phyloP scores from a whole-genome alignment of 2,888 invertebrate genomes.

The Muschampia plurimacula region DNA sequence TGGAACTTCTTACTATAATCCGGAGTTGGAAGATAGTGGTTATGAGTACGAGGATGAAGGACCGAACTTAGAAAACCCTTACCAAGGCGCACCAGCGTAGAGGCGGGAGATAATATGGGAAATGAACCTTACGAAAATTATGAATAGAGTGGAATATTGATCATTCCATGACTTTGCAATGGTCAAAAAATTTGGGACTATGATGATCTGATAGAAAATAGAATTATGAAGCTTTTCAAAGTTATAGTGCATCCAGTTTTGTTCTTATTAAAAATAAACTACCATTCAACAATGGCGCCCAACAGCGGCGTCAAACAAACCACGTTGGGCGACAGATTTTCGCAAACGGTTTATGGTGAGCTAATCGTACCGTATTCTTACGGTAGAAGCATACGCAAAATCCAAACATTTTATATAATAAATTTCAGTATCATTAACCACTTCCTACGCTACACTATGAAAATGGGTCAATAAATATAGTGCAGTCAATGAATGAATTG shows the following conservation, averaged over 20 bases:
- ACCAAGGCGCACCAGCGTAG: conserved; percentile 1
- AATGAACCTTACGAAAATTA: neutral
- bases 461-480: neutral
- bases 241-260: no score
- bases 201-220: neutral
- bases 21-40: neutral
- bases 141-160: neutral
- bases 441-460: neutral
- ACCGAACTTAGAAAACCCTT: neutral
- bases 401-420: neutral
- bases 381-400: neutral
- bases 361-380: neutral
- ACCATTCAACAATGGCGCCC: no score
- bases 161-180: neutral
- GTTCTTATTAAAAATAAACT: no score
- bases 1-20: neutral
- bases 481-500: neutral
- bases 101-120: neutral
- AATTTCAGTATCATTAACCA: neutral
- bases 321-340: no score
- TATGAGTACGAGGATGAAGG: neutral
- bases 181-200: neutral
- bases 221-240: no score
- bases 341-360: no score
- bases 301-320: no score